Evolutionary conservation across 2,113 vertebrate species (phyloP).

Genomic region (Trichechus manatus): DNA sequence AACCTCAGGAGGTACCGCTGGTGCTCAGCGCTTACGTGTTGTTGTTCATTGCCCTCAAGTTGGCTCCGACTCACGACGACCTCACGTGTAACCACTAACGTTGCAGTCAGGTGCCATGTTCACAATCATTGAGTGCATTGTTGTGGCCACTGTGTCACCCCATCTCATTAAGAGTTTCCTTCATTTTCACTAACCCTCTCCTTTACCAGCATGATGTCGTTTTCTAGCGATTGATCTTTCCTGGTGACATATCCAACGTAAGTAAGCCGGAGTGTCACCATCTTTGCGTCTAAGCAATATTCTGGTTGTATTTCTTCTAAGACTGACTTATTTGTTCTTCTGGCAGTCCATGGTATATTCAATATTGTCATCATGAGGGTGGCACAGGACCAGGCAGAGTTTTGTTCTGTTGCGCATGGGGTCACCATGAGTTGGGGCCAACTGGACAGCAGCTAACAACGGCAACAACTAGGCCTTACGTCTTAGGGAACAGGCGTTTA

Average conservation of each 20-base stretch:
- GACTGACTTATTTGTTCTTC: background rate
- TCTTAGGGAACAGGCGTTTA: background rate
- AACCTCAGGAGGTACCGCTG: background rate
- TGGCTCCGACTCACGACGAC: background rate
- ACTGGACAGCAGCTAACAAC: background rate
- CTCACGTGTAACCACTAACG: background rate
- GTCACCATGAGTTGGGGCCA: background rate
- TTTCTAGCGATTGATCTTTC: background rate
- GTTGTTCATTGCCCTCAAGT: background rate
- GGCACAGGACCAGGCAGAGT: background rate
- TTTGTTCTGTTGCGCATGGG: background rate
- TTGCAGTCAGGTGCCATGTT: background rate
- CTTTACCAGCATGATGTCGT: no score
- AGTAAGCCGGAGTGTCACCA: background rate
- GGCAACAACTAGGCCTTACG: background rate
- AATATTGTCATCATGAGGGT: background rate
- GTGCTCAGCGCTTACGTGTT: background rate
- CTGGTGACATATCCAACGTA: background rate
- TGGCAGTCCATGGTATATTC: background rate
- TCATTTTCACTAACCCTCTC: background rate
- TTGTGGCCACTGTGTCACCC: background rate
- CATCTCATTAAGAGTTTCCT: background rate
- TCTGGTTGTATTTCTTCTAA: background rate
- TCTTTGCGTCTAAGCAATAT: background rate
- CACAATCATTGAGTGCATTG: background rate